These are phyloP conservation scores for Panzeria rudis DNA, from an alignment of 2,888 invertebrate genomes.

Conservation along the genomic window DNA sequence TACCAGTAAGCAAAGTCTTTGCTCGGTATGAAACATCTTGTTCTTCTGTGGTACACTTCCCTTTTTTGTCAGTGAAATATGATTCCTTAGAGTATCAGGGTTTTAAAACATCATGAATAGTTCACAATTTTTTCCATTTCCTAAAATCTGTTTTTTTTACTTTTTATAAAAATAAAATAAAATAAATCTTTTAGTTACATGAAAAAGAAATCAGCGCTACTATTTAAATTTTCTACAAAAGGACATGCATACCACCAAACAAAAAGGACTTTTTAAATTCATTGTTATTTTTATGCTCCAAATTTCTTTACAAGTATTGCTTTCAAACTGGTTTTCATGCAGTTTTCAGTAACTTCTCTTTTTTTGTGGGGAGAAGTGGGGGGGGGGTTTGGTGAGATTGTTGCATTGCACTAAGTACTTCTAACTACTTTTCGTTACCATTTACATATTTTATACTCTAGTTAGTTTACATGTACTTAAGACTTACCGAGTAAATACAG, in stretches of 20 bases:
- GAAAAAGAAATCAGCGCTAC: slow-evolving; percentile 18
- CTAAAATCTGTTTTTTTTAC: not conserved
- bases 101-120: slow-evolving; percentile 49
- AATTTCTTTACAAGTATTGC: slow-evolving; percentile 22
- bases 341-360: not conserved
- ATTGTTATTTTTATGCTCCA: slow-evolving; percentile 60
- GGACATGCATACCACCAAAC: not conserved
- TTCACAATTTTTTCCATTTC: slow-evolving; percentile 5
- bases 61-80: slow-evolving; percentile 33
- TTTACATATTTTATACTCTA: slow-evolving; percentile 48
- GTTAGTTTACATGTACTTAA: slow-evolving; percentile 53
- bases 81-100: slow-evolving; percentile 42
- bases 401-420: not conserved
- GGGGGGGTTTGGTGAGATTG: too few species aligned
- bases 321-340: slow-evolving; percentile 7
- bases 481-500: slow-evolving; percentile 12
- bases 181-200: slow-evolving; percentile 24
- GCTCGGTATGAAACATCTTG: not conserved
- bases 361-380: not conserved
- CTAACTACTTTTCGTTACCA: slow-evolving; percentile 28
- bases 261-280: slow-evolving; percentile 32
- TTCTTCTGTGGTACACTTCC: slow-evolving; percentile 1
- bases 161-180: not conserved
- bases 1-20: too few species aligned
- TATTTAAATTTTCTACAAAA: slow-evolving; percentile 41